phyloP scores from a whole-genome alignment of 2,888 invertebrate genomes.

The Cordylochernes scorpioides region DNA sequence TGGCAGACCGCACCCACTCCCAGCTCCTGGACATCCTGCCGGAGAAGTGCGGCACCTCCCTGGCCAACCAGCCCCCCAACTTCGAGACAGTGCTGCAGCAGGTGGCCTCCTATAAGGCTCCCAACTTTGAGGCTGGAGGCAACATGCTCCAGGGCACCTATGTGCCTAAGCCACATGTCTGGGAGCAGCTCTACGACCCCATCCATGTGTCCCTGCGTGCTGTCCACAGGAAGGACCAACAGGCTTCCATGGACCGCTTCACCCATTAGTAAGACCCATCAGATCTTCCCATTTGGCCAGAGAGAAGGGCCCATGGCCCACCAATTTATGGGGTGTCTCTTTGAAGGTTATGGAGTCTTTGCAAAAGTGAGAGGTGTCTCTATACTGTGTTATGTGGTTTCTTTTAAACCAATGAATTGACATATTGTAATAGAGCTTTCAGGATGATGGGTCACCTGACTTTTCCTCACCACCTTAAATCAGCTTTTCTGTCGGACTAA shows the following conservation, averaged over 20 bases:
- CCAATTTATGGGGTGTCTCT: too few species aligned
- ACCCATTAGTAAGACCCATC: slow-evolving; percentile 45
- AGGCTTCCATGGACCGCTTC: slow-evolving; percentile 75
- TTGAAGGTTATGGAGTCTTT: too few species aligned
- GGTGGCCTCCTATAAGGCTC: slow-evolving; percentile 61
- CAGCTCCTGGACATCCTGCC: slow-evolving; percentile 85
- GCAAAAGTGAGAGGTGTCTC: too few species aligned
- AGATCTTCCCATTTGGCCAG: background rate
- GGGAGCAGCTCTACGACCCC: slow-evolving; percentile 79
- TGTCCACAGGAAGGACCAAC: slow-evolving; percentile 72
- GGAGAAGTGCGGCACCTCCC: slow-evolving; percentile 74
- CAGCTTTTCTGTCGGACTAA: too few species aligned
- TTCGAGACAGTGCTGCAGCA: too few species aligned
- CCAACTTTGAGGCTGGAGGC: slow-evolving; percentile 52
- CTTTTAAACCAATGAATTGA: too few species aligned
- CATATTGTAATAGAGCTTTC: too few species aligned
- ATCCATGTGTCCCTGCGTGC: slow-evolving; percentile 68
- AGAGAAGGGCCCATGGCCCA: too few species aligned
- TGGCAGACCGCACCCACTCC: slow-evolving; percentile 81
- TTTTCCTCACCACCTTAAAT: too few species aligned
- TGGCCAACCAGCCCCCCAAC: too few species aligned
- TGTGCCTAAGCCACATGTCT: slow-evolving; percentile 44
- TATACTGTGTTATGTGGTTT: too few species aligned
- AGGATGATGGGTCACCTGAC: too few species aligned
- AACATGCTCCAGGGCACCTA: slow-evolving; percentile 49